Percentiles rank a stretch among this genome's conserved stretches.
Evolutionary conservation across 2,888 invertebrate genomes (phyloP).

Genomic region (Litoditis marina): DNA sequence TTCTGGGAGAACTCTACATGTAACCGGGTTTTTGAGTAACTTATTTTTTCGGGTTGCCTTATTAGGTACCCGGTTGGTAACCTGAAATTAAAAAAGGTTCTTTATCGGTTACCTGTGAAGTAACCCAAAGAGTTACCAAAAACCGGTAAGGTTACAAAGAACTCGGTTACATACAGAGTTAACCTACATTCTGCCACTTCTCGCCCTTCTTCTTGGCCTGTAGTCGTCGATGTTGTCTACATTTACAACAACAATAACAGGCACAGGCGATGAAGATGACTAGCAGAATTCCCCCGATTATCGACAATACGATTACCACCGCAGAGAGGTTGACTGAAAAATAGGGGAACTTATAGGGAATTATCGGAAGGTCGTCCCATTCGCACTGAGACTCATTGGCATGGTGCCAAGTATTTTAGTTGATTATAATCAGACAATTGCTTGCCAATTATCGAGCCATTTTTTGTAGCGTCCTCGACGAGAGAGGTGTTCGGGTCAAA

Average conservation of each 20-base stretch:
- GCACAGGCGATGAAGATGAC: conserved; percentile 30
- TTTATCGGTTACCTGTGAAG: no score
- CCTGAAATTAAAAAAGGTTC: no score
- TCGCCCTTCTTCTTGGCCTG: conserved; percentile 27
- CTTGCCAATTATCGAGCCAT: no score
- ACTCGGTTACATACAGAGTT: background rate
- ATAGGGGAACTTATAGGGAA: background rate
- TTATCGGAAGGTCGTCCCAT: background rate
- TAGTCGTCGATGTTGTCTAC: conserved; percentile 27
- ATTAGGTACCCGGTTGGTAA: no score
- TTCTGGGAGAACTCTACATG: no score
- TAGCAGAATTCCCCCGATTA: conserved; percentile 35
- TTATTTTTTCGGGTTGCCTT: background rate
- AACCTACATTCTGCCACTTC: conserved; percentile 23
- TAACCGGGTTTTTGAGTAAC: background rate
- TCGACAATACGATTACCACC: conserved; percentile 37
- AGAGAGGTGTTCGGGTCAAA: no score
- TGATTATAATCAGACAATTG: no score
- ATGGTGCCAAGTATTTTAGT: no score
- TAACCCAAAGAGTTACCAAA: no score
- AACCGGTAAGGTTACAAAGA: no score
- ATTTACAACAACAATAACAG: conserved; percentile 34
- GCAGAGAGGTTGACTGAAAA: conserved; percentile 44
- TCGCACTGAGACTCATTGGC: no score
- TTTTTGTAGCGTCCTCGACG: no score